Conservation (phyloP, 1,140 invertebrate genomes). For the Phocides pigmalion region DNA sequence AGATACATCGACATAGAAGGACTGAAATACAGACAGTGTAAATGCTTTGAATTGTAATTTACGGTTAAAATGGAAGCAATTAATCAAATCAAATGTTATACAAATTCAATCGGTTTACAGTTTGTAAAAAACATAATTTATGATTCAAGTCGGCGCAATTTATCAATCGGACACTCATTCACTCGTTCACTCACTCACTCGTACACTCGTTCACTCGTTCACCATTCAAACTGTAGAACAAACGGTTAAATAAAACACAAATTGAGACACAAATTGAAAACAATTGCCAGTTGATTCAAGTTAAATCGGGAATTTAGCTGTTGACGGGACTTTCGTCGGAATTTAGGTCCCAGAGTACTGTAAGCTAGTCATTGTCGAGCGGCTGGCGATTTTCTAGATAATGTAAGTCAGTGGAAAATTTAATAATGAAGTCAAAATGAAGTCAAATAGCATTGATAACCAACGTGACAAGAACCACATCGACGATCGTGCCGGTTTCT, state of each 20-base stretch:
- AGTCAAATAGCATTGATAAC: too few species aligned
- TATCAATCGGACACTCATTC: slow-evolving; percentile 4
- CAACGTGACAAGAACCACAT: too few species aligned
- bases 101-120: not conserved
- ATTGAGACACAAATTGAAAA: slow-evolving; percentile 21
- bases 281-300: slow-evolving; percentile 29
- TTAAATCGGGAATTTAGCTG: slow-evolving; percentile 29
- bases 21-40: too few species aligned
- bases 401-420: not conserved
- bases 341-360: slow-evolving; percentile 2
- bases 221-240: slow-evolving; percentile 15
- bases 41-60: too few species aligned
- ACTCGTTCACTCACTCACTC: slow-evolving; percentile 15
- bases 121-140: not conserved
- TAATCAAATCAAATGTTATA: not conserved
- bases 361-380: not conserved
- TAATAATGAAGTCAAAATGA: too few species aligned
- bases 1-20: too few species aligned
- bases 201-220: slow-evolving; percentile 18
- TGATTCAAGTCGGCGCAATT: not conserved
- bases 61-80: too few species aligned
- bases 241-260: slow-evolving; percentile 27
- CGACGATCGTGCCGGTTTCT: too few species aligned
- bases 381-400: not conserved
- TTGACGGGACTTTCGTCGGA: slow-evolving; percentile 23